Conservation (phyloP, 2,113 vertebrate species). For the Catharus minimus region DNA sequence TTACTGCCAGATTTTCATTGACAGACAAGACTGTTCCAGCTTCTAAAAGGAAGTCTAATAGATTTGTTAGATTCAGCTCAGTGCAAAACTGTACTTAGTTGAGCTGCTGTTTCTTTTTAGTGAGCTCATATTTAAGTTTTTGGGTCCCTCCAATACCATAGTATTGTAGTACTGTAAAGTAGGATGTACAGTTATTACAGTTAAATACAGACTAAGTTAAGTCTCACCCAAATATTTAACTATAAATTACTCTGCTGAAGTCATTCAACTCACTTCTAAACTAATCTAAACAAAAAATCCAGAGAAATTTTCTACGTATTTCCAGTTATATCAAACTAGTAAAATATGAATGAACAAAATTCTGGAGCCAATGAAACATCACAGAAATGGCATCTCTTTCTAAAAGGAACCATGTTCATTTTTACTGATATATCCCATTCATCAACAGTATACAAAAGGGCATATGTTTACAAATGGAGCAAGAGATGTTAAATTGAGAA, state of each 20-base stretch:
- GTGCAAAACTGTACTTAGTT: background rate
- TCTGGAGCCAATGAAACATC: background rate
- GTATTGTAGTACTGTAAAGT: background rate
- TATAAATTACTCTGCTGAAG: background rate
- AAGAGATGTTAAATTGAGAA: background rate
- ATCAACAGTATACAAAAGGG: background rate
- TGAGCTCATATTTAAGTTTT: background rate
- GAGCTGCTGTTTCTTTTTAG: background rate
- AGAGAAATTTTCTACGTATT: background rate
- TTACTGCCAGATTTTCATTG: background rate
- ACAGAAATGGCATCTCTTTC: background rate
- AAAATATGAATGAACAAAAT: background rate
- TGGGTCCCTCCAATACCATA: background rate
- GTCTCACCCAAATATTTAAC: background rate
- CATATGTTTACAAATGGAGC: background rate
- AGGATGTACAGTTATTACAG: background rate
- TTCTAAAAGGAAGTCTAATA: background rate
- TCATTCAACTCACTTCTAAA: background rate
- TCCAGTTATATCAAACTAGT: background rate
- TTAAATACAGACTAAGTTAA: background rate
- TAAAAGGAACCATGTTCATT: background rate
- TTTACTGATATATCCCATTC: background rate
- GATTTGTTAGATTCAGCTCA: background rate
- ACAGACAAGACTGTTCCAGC: background rate
- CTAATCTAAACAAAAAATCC: background rate